A percentile compares a stretch with the other conserved stretches of the same genome.
phyloP scores from a whole-genome alignment of 1,140 invertebrate species.

The Chlorops oryzae region DNA sequence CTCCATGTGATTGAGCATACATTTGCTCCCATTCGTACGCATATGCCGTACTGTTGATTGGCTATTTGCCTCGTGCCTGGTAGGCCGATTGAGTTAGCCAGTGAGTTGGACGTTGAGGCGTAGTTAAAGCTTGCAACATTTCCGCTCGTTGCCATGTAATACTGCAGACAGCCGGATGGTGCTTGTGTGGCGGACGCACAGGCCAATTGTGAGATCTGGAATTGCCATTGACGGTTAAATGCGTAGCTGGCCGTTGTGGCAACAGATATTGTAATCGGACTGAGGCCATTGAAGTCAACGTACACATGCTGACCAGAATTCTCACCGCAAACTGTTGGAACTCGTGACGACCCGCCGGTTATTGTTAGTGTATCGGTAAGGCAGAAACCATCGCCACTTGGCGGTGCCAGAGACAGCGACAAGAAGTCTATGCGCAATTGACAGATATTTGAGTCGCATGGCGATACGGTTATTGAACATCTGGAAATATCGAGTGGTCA shows the following conservation, averaged over 20 bases:
- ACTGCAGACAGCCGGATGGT: conserved; percentile 73
- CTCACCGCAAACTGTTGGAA: conserved; percentile 70
- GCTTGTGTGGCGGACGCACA: conserved; percentile 57
- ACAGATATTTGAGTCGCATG: conserved; percentile 64
- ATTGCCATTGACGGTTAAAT: conserved; percentile 67
- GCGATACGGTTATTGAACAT: conserved; percentile 64
- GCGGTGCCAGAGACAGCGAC: conserved; percentile 65
- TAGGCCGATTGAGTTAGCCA: conserved; percentile 35
- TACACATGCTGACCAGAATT: conserved; percentile 77
- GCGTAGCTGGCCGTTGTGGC: conserved; percentile 56
- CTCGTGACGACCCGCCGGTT: conserved; percentile 58
- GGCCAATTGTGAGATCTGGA: conserved; percentile 66
- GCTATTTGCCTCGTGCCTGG: conserved; percentile 64
- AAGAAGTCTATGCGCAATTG: conserved; percentile 75
- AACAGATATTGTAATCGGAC: conserved; percentile 62
- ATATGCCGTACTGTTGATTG: conserved; percentile 65
- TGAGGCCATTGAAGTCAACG: conserved; percentile 64
- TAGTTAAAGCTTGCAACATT: conserved; percentile 73
- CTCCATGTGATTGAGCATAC: conserved; percentile 44
- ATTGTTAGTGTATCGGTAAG: conserved; percentile 63
- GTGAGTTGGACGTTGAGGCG: conserved; percentile 53
- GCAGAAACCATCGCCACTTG: conserved; percentile 66
- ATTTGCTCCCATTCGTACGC: conserved; percentile 36
- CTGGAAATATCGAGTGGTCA: conserved; percentile 4
- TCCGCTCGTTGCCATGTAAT: conserved; percentile 59